A percentile compares a stretch with the other conserved stretches of the same genome.
Evolutionary conservation across 2,797 vertebrate genomes (phyloP).

Genomic region (Neoniphon sammara): DNA sequence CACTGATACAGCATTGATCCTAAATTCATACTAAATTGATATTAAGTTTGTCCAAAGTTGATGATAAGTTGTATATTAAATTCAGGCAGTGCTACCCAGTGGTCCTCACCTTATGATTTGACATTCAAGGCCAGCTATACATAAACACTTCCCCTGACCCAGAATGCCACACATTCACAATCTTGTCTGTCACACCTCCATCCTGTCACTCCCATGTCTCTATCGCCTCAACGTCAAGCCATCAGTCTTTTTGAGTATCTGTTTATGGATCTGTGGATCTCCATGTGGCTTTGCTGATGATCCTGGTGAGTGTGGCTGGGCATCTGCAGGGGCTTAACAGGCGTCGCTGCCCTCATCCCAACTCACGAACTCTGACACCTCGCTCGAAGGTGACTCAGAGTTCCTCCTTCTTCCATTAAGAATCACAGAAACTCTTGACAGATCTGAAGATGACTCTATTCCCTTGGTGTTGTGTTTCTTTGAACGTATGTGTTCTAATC

Average conservation of each 20-base stretch:
- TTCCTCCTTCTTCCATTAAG: background rate
- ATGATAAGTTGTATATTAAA: too few species aligned
- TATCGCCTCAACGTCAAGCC: constrained; percentile 28
- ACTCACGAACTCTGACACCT: constrained; percentile 27
- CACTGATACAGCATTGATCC: too few species aligned
- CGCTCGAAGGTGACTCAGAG: constrained; percentile 20
- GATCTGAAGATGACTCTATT: constrained; percentile 24
- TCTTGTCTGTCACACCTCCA: constrained; percentile 21
- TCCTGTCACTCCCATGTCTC: constrained; percentile 28
- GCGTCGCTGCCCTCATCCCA: constrained; percentile 9
- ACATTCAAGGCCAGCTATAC: background rate
- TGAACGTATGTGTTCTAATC: background rate
- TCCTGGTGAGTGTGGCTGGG: constrained; percentile 29
- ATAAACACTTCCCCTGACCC: background rate
- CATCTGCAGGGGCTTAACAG: constrained; percentile 37
- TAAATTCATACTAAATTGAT: too few species aligned
- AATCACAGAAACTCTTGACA: background rate
- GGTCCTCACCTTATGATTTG: background rate
- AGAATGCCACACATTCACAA: constrained; percentile 8
- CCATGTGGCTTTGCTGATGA: constrained; percentile 47
- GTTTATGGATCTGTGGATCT: constrained; percentile 49
- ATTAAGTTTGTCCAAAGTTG: too few species aligned
- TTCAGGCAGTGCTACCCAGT: background rate
- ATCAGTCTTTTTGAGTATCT: constrained; percentile 60
- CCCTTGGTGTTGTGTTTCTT: background rate